These are phyloP conservation scores for Nibea coibor DNA, from an alignment of 2,113 vertebrate genomes.

Conservation along the genomic window DNA sequence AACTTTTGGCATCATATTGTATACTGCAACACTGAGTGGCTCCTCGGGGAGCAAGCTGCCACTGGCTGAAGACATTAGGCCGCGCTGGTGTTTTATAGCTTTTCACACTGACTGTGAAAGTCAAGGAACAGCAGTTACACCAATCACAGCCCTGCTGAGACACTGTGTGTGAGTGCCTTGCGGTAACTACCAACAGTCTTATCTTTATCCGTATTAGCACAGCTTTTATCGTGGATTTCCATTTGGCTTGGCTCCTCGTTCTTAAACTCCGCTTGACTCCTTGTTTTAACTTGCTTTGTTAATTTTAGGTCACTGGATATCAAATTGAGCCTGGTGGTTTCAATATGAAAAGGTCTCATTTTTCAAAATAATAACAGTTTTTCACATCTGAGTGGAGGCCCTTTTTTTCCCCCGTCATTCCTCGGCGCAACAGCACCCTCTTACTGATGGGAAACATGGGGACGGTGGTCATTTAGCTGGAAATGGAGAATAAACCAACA, in stretches of 20 bases:
- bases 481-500: slow-evolving; percentile 51
- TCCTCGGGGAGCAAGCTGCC: slow-evolving; percentile 63
- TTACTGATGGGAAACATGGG: slow-evolving; percentile 45
- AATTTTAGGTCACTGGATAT: slow-evolving; percentile 19
- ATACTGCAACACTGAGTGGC: slow-evolving; percentile 55
- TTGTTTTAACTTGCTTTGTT: slow-evolving; percentile 31
- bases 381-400: background rate
- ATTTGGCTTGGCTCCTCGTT: slow-evolving; percentile 15
- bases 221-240: slow-evolving; percentile 36
- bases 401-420: background rate
- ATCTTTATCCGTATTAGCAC: slow-evolving; percentile 45
- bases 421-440: background rate
- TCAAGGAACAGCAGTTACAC: slow-evolving; percentile 47
- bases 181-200: slow-evolving; percentile 35
- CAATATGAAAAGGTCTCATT: slow-evolving; percentile 10
- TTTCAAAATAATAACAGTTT: slow-evolving; percentile 9
- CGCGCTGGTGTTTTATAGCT: slow-evolving; percentile 55
- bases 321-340: background rate
- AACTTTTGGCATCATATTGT: slow-evolving; percentile 70
- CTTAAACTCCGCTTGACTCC: slow-evolving; percentile 25
- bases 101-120: slow-evolving; percentile 44
- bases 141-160: slow-evolving; percentile 53
- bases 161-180: slow-evolving; percentile 33
- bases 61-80: slow-evolving; percentile 53
- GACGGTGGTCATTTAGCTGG: slow-evolving; percentile 52